A percentile compares a stretch with the other conserved stretches of the same genome.
Conservation (phyloP, 64 coral and sea anemone genomes). For the Pocillopora damicornis region DNA sequence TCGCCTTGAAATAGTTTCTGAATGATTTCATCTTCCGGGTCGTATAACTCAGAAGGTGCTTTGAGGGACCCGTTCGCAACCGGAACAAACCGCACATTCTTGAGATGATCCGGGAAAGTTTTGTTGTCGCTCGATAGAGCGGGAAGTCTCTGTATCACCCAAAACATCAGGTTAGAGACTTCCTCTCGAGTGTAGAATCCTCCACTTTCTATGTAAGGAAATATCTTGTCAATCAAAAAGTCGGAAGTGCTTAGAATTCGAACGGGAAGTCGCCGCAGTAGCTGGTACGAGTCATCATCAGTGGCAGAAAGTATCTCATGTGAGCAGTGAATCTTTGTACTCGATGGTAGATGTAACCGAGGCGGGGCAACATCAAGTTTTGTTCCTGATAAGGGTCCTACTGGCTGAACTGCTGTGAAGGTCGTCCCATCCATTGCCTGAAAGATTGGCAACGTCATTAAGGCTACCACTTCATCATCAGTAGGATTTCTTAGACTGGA, state of each 20-base stretch:
- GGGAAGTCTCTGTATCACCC: constrained; percentile 86
- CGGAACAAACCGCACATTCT: constrained; percentile 78
- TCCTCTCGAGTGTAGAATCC: constrained; percentile 70
- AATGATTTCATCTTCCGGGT: constrained; percentile 79
- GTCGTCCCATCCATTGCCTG: constrained; percentile 62
- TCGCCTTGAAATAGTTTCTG: constrained; percentile 81
- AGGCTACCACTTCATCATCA: constrained; percentile 76
- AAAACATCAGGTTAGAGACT: constrained; percentile 78
- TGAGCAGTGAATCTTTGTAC: constrained; percentile 25
- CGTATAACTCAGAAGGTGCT: constrained; percentile 75
- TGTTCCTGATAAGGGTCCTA: constrained; percentile 25
- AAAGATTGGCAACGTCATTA: constrained; percentile 88
- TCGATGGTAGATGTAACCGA: constrained; percentile 61
- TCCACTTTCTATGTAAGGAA: constrained; percentile 65
- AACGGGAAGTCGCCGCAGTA: constrained; percentile 71
- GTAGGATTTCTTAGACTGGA: constrained; percentile 86
- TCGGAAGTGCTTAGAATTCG: constrained; percentile 75
- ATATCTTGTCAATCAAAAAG: constrained; percentile 79
- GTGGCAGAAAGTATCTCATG: constrained; percentile 66
- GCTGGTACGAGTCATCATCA: constrained; percentile 79
- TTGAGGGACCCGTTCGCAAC: constrained; percentile 69
- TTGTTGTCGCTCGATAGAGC: constrained; percentile 79
- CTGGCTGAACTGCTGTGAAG: constrained; percentile 70
- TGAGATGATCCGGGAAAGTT: constrained; percentile 74
- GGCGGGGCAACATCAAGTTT: constrained; percentile 86